These are phyloP conservation scores for Aplochiton taeniatus DNA, from an alignment of 2,797 vertebrate species.

Conservation along the genomic window DNA sequence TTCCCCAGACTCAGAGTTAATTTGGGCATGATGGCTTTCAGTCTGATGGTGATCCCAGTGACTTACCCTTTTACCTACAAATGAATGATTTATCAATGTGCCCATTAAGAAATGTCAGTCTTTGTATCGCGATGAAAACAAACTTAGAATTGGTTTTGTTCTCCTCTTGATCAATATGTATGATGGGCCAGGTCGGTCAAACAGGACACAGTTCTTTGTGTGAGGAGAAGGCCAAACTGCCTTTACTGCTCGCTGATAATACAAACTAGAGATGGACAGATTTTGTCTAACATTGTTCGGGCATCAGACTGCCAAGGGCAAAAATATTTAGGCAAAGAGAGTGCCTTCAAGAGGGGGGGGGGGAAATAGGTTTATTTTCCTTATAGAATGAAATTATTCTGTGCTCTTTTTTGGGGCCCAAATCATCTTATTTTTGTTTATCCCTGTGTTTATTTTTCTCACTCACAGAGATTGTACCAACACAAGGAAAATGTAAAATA, in stretches of 20 bases:
- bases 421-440: too few species aligned
- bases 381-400: too few species aligned
- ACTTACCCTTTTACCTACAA: conserved; percentile 70
- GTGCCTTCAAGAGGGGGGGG: too few species aligned
- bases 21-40: conserved; percentile 61
- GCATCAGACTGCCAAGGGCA: conserved; percentile 45
- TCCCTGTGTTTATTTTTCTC: too few species aligned
- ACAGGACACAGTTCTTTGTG: conserved; percentile 51
- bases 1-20: conserved; percentile 48
- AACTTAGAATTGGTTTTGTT: conserved; percentile 69
- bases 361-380: too few species aligned
- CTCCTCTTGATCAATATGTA: conserved; percentile 71
- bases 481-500: too few species aligned
- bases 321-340: not conserved
- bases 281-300: too few species aligned
- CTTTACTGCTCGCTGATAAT: conserved; percentile 18
- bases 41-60: conserved; percentile 53
- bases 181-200: conserved; percentile 40
- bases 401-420: too few species aligned
- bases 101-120: conserved; percentile 79
- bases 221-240: conserved; percentile 46
- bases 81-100: conserved; percentile 83
- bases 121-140: conserved; percentile 63
- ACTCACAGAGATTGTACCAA: too few species aligned
- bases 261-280: not conserved